These are phyloP conservation scores for Mythimna albipuncta DNA, from an alignment of 2,888 invertebrate genomes.

Conservation along the genomic window DNA sequence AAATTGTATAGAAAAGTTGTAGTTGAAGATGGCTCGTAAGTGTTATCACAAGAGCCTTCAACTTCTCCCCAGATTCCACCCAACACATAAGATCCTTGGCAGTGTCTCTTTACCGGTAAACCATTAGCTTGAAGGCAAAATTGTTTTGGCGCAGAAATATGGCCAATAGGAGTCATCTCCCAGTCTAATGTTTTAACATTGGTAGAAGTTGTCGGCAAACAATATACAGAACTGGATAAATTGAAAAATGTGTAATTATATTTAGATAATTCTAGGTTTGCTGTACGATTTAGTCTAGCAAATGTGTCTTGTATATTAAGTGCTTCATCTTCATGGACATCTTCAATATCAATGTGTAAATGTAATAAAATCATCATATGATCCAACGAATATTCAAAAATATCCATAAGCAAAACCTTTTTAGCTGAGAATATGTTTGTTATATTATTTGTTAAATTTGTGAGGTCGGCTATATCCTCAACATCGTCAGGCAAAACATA, in stretches of 20 bases:
- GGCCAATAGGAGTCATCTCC: slow-evolving; percentile 88
- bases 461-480: slow-evolving; percentile 65
- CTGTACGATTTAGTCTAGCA: slow-evolving; percentile 66
- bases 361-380: slow-evolving; percentile 83
- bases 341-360: slow-evolving; percentile 77
- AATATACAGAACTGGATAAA: slow-evolving; percentile 83
- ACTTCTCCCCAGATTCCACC: slow-evolving; percentile 90
- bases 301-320: slow-evolving; percentile 73
- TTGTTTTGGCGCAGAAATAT: slow-evolving; percentile 88
- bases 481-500: slow-evolving; percentile 67
- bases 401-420: slow-evolving; percentile 89
- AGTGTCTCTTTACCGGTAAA: slow-evolving; percentile 90
- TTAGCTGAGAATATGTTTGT: slow-evolving; percentile 78
- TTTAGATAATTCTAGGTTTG: slow-evolving; percentile 68
- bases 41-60: slow-evolving; percentile 81
- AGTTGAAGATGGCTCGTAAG: slow-evolving; percentile 79
- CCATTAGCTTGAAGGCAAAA: slow-evolving; percentile 91
- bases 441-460: slow-evolving; percentile 68
- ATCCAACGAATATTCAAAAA: slow-evolving; percentile 78
- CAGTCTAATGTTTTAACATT: slow-evolving; percentile 79
- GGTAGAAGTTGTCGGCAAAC: slow-evolving; percentile 78
- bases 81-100: slow-evolving; percentile 90
- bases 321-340: slow-evolving; percentile 66
- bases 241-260: slow-evolving; percentile 79
- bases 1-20: slow-evolving; percentile 84